Evolutionary conservation across 2,113 vertebrate species (phyloP).

Genomic region (Hippocampus zosterae): DNA sequence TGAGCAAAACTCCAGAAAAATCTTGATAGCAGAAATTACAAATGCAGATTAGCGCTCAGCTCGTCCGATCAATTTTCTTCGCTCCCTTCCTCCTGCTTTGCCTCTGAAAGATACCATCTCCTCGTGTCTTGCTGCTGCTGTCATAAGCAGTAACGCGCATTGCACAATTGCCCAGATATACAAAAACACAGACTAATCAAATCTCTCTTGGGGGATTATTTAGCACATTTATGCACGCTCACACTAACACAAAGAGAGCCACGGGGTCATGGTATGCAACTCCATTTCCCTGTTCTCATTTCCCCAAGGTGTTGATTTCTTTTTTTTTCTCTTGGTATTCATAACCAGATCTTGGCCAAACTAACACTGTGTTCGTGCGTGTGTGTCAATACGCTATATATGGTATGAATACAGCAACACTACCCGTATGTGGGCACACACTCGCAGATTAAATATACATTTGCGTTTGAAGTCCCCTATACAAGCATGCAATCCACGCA

Average conservation of each 20-base stretch:
- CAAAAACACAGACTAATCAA: slow-evolving; percentile 9
- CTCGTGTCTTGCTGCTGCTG: slow-evolving; percentile 7
- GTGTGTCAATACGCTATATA: not conserved
- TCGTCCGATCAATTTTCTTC: not conserved
- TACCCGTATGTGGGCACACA: slow-evolving; percentile 9
- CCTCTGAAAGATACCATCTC: slow-evolving; percentile 20
- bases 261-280: slow-evolving; percentile 68
- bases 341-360: slow-evolving; percentile 52
- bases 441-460: not conserved
- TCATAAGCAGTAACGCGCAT: slow-evolving; percentile 27
- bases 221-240: slow-evolving; percentile 4
- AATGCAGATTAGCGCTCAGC: slow-evolving; percentile 4
- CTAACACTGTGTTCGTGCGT: not conserved
- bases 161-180: slow-evolving; percentile 2
- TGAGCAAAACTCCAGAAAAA: slow-evolving; percentile 9
- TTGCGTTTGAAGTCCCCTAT: not conserved
- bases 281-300: slow-evolving; percentile 58
- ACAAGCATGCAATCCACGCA: not conserved
- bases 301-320: slow-evolving; percentile 51
- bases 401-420: slow-evolving; percentile 28
- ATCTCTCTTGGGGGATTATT: slow-evolving; percentile 3
- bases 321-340: slow-evolving; percentile 54
- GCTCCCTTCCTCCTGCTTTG: slow-evolving; percentile 5
- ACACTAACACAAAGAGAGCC: slow-evolving; percentile 26
- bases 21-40: slow-evolving; percentile 6